Evolutionary conservation across 2,888 invertebrate genomes (phyloP).

Genomic region (Galerucella nymphaeae): DNA sequence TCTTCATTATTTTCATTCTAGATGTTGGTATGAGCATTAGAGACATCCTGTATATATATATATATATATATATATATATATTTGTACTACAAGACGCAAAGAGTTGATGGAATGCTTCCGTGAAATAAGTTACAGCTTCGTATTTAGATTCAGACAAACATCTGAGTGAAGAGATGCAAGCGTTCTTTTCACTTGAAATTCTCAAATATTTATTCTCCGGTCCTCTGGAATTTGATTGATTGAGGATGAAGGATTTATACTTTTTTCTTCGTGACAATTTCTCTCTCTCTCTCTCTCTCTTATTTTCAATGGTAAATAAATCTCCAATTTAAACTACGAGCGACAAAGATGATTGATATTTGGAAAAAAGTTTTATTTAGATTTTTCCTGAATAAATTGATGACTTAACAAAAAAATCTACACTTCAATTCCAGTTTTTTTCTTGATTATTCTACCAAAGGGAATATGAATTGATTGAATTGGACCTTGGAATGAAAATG

Average conservation of each 20-base stretch:
- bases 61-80: no score
- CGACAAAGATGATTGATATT: slow-evolving; percentile 22
- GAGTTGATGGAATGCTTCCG: neutral
- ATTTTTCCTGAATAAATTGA: neutral
- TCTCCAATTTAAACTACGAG: slow-evolving; percentile 21
- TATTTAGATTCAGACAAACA: neutral
- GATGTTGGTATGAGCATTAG: no score
- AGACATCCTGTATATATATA: no score
- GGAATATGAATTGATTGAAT: no score
- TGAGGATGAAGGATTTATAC: slow-evolving; percentile 17
- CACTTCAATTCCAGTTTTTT: neutral
- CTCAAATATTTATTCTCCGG: slow-evolving; percentile 27
- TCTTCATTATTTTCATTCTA: no score
- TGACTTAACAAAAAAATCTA: neutral
- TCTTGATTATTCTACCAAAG: no score
- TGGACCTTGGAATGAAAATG: no score
- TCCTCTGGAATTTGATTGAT: slow-evolving; percentile 27
- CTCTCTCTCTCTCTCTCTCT: neutral
- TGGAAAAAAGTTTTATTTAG: slow-evolving; percentile 17
- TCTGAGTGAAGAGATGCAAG: neutral
- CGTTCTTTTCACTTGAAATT: neutral
- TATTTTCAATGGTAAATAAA: slow-evolving; percentile 21
- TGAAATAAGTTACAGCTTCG: neutral
- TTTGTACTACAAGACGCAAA: neutral
- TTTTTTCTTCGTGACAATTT: slow-evolving; percentile 21